Percentiles rank a stretch among this genome's conserved stretches.
phyloP scores from a whole-genome alignment of 2,888 invertebrate species.

The Aleiodes leptofemur region DNA sequence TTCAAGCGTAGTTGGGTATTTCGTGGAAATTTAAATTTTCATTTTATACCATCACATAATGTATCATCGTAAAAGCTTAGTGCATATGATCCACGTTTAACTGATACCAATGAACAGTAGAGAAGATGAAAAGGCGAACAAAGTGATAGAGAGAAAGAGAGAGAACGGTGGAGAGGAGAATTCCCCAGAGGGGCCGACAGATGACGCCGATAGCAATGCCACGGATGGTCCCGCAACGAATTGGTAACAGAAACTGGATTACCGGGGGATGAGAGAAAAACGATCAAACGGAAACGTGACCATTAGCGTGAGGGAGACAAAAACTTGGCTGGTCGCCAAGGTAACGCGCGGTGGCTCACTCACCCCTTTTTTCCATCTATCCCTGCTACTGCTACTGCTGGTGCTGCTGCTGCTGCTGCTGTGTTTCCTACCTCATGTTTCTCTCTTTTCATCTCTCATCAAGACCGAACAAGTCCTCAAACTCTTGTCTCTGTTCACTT shows the following conservation, averaged over 20 bases:
- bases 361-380: neutral
- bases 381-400: neutral
- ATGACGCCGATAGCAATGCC: conserved; percentile 57
- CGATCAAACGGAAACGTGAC: conserved; percentile 59
- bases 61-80: neutral
- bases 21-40: conserved; percentile 36
- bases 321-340: conserved; percentile 56
- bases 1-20: conserved; percentile 1
- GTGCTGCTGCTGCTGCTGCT: no score
- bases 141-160: conserved; percentile 8
- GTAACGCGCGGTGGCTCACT: conserved; percentile 47
- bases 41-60: conserved; percentile 21
- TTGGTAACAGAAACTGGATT: conserved; percentile 60
- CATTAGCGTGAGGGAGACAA: conserved; percentile 57
- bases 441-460: conserved; percentile 40
- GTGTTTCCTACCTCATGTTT: conserved; percentile 22
- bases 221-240: conserved; percentile 55
- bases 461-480: conserved; percentile 28
- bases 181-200: conserved; percentile 51
- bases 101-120: conserved; percentile 34
- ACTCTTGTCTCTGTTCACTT: conserved; percentile 24
- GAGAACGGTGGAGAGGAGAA: conserved; percentile 27
- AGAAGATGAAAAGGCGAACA: conserved; percentile 36
- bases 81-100: conserved; percentile 12
- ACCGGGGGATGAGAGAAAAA: conserved; percentile 48